Conservation (phyloP, 2,113 vertebrate genomes). For the Pseudorhombus dupliciocellatus region DNA sequence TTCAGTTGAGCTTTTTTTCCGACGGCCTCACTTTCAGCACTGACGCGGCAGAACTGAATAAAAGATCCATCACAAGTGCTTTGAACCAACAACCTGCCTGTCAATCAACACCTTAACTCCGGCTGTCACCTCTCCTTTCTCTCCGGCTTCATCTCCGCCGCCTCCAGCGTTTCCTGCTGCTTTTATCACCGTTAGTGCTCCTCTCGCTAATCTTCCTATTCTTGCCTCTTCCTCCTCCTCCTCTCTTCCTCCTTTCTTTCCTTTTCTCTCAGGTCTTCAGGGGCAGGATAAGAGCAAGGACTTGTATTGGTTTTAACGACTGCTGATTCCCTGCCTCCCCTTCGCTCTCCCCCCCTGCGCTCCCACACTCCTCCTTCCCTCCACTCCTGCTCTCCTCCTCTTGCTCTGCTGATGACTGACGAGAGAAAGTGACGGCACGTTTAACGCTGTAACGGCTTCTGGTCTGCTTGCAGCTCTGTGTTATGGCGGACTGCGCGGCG, state of each 20-base stretch:
- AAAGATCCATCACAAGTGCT: constrained; percentile 29
- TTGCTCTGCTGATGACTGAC: constrained; percentile 30
- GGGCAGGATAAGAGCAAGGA: constrained; percentile 97
- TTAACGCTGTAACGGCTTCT: constrained; percentile 88
- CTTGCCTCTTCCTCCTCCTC: constrained; percentile 45
- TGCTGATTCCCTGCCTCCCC: constrained; percentile 50
- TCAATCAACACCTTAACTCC: constrained; percentile 65
- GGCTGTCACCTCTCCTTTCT: constrained; percentile 65
- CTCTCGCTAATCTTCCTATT: constrained; percentile 64
- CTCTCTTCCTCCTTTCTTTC: constrained; percentile 13
- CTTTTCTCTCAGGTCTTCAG: constrained; percentile 90
- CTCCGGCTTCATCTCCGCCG: constrained; percentile 13
- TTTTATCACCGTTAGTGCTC: constrained; percentile 48
- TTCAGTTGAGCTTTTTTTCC: background rate
- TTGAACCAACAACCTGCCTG: constrained; percentile 54
- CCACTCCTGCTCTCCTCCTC: constrained; percentile 75
- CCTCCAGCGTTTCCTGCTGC: constrained; percentile 50
- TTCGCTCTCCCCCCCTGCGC: background rate
- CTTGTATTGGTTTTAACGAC: constrained; percentile 96
- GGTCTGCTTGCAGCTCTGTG: constrained; percentile 96
- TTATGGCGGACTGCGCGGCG: constrained; percentile 84
- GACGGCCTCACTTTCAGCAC: no score
- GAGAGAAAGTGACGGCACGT: constrained; percentile 28
- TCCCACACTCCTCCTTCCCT: constrained; percentile 6
- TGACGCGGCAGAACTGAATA: no score